These are phyloP conservation scores for Abrostola tripartita DNA, from an alignment of 2,888 invertebrate genomes.

Conservation along the genomic window DNA sequence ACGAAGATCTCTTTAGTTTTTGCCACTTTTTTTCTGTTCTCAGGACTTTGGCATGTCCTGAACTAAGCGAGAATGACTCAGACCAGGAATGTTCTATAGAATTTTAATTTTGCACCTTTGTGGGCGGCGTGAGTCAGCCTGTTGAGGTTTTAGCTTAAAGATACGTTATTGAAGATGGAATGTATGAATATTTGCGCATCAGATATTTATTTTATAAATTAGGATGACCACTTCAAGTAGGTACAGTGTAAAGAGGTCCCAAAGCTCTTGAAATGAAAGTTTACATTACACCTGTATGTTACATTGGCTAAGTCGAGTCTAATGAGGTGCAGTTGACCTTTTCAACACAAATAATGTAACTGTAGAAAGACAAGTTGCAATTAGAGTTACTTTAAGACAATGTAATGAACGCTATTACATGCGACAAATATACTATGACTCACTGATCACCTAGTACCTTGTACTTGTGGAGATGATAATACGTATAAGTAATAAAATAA, in stretches of 20 bases:
- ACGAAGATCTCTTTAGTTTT: slow-evolving; percentile 14
- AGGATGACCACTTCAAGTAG: neutral
- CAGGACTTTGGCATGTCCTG: slow-evolving; percentile 52
- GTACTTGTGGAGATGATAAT: slow-evolving; percentile 33
- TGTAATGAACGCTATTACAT: slow-evolving; percentile 27
- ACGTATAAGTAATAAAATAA: neutral
- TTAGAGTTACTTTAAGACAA: slow-evolving; percentile 30
- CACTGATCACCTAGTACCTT: slow-evolving; percentile 34
- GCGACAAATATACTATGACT: slow-evolving; percentile 56
- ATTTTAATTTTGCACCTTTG: slow-evolving; percentile 49
- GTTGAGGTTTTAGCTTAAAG: slow-evolving; percentile 25
- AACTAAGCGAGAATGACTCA: slow-evolving; percentile 41
- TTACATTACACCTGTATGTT: too few relatives aligned
- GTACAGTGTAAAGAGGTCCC: neutral
- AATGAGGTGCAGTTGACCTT: too few relatives aligned
- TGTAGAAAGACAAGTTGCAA: slow-evolving; percentile 22
- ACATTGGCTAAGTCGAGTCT: too few relatives aligned
- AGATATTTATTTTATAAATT: slow-evolving; percentile 28
- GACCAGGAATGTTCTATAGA: slow-evolving; percentile 46
- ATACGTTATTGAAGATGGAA: slow-evolving; percentile 11
- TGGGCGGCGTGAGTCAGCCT: slow-evolving; percentile 46
- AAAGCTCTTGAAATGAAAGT: too few relatives aligned
- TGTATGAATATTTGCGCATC: slow-evolving; percentile 16
- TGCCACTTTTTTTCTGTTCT: slow-evolving; percentile 22
- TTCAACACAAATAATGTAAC: neutral